Evolutionary conservation across 2,888 invertebrate genomes (phyloP).

Genomic region (Xestia xanthographa): DNA sequence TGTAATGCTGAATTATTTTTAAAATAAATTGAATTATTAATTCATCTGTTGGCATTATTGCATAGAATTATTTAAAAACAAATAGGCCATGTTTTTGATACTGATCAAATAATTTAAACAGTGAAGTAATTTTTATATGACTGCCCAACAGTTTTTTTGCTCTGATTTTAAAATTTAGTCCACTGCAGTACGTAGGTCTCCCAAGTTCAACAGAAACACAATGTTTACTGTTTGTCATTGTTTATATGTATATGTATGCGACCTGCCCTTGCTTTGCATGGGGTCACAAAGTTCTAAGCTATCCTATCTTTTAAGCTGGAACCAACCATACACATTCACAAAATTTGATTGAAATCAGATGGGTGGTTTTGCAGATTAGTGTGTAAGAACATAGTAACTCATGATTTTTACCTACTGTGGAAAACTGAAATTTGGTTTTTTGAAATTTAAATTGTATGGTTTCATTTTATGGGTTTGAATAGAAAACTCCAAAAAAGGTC

Average conservation of each 20-base stretch:
- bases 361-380: no score
- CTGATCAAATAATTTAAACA: background rate
- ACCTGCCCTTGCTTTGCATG: background rate
- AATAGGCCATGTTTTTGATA: background rate
- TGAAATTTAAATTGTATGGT: background rate
- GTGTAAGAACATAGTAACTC: background rate
- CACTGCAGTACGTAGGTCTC: background rate
- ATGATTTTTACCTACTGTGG: background rate
- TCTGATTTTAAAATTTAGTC: background rate
- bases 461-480: background rate
- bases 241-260: background rate
- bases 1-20: constrained; percentile 86
- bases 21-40: constrained; percentile 87
- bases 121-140: background rate
- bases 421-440: background rate
- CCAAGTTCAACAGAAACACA: background rate
- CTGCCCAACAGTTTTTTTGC: background rate
- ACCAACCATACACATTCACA: no score
- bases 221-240: background rate
- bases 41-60: constrained; percentile 61
- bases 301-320: background rate
- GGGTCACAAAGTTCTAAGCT: background rate
- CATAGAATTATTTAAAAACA: background rate
- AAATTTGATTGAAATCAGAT: no score
- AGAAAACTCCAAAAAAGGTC: background rate